A percentile compares a stretch with the other conserved stretches of the same genome.
Evolutionary conservation across 2,113 vertebrate species (phyloP).

Genomic region (Anoura caudifer): DNA sequence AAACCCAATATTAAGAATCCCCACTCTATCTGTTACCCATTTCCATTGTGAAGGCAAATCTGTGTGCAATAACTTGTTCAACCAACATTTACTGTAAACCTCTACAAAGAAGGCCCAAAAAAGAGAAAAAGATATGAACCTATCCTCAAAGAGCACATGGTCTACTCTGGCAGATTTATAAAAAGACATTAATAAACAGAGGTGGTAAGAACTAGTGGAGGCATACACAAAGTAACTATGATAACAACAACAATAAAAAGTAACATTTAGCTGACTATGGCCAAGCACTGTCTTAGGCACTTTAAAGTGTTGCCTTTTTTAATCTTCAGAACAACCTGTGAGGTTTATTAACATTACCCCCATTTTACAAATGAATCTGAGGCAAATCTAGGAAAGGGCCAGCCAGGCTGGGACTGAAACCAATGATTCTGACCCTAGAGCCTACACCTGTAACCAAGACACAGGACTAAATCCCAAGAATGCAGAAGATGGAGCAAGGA

Average conservation of each 20-base stretch:
- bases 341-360: neutral
- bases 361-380: neutral
- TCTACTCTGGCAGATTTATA: neutral
- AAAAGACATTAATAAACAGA: neutral
- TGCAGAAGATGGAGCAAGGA: neutral
- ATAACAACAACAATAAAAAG: neutral
- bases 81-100: neutral
- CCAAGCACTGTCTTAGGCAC: neutral
- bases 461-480: neutral
- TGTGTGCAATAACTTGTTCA: neutral
- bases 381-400: neutral
- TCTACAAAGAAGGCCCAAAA: neutral
- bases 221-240: neutral
- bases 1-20: neutral
- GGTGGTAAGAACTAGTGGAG: neutral
- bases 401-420: neutral
- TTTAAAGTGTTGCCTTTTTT: neutral
- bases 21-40: neutral
- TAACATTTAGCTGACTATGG: neutral
- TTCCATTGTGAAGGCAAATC: conserved; percentile 23
- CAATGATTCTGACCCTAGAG: neutral
- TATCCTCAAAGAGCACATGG: neutral
- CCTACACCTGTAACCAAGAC: neutral
- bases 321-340: neutral
- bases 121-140: neutral